Evolutionary conservation across 2,888 invertebrate genomes (phyloP).

Genomic region (Globia sparganii): DNA sequence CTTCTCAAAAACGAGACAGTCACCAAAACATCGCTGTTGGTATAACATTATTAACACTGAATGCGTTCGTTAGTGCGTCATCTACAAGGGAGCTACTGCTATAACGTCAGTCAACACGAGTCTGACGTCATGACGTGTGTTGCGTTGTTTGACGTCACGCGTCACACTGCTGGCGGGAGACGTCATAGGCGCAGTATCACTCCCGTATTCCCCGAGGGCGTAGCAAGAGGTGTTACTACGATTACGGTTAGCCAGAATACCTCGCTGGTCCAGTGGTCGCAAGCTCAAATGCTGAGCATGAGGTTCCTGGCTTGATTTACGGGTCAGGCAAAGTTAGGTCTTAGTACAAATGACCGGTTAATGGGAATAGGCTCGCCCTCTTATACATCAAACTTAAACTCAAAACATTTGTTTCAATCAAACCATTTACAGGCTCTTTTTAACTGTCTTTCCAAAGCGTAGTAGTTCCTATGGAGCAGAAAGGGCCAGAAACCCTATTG

Average conservation of each 20-base stretch:
- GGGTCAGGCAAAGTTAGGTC: background rate
- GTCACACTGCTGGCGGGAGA: background rate
- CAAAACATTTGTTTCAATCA: background rate
- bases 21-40: background rate
- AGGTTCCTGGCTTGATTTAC: background rate
- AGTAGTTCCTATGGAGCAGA: too few species aligned
- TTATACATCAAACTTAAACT: too few species aligned
- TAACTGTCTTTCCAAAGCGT: background rate
- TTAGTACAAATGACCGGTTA: background rate
- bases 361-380: background rate
- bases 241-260: background rate
- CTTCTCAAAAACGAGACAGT: background rate
- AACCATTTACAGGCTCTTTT: background rate
- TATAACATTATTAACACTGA: background rate
- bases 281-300: too few species aligned
- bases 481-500: background rate
- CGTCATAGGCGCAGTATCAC: background rate
- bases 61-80: background rate
- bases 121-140: background rate
- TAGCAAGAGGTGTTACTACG: background rate
- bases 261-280: background rate
- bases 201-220: too few species aligned
- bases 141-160: background rate
- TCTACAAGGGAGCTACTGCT: background rate
- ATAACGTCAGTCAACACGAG: conserved; percentile 4